A percentile compares a stretch with the other conserved stretches of the same genome.
Conservation (phyloP, 2,888 invertebrate species). For the Petrolisthes manimaculis region DNA sequence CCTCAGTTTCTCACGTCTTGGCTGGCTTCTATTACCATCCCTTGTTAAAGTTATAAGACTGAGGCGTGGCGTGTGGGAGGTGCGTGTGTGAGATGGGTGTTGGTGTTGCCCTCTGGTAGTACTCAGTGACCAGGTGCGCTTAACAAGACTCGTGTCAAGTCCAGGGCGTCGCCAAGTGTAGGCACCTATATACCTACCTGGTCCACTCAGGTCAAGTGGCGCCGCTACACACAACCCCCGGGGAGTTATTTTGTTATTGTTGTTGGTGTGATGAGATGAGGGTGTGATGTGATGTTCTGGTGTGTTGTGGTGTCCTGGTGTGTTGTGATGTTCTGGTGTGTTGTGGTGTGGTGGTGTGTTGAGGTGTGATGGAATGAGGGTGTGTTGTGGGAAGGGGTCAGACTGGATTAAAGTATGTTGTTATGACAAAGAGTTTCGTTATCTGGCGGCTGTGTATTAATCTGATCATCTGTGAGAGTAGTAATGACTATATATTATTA, state of each 20-base stretch:
- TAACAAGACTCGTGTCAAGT: slow-evolving; percentile 13
- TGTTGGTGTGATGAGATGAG: background rate
- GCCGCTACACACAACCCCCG: slow-evolving; percentile 21
- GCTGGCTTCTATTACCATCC: slow-evolving; percentile 10
- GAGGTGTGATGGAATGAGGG: background rate
- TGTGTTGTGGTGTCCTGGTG: background rate
- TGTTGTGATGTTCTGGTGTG: background rate
- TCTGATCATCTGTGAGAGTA: no score
- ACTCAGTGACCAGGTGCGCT: slow-evolving; percentile 25
- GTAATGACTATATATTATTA: no score
- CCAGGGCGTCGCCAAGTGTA: slow-evolving; percentile 42
- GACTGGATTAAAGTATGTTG: background rate
- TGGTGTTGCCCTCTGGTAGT: background rate
- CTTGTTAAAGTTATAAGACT: slow-evolving; percentile 22
- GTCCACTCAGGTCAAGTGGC: slow-evolving; percentile 37
- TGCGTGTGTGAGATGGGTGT: background rate
- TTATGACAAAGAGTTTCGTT: background rate
- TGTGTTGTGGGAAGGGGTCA: background rate
- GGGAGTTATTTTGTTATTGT: slow-evolving; percentile 18
- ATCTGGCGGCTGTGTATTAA: no score
- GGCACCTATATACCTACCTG: slow-evolving; percentile 8
- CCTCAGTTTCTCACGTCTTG: slow-evolving; percentile 5
- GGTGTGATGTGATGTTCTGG: background rate
- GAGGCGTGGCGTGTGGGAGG: slow-evolving; percentile 11
- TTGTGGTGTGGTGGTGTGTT: background rate